Evolutionary conservation across 1,140 invertebrate genomes (phyloP), one percentile per base, ranked within the genome.

Genomic region (Neelides sp.): DNA sequence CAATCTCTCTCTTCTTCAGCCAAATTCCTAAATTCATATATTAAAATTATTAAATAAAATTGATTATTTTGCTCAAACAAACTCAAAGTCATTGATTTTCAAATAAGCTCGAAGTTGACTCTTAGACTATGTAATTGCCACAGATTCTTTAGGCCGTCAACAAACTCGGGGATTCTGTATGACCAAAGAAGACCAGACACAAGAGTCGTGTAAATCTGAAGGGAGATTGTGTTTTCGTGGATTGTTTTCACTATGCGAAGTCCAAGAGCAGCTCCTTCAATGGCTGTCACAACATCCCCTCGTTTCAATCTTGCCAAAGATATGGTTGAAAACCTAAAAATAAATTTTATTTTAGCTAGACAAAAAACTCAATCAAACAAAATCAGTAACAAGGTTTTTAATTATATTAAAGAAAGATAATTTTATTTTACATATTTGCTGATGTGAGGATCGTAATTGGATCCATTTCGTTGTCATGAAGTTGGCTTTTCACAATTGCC

Each of bases 341-440:
- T n/a, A 34, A 34, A 34, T n/a, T n/a, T 34, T 34, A 10, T 34
- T 34, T 34, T n/a, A 10, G 10, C n/a, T 34, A 34, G 10, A 34
- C 10, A n/a, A 10, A 34, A 10, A 10, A 34, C n/a, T 10, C 32
- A 34, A n/a, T 10, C 10, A 32, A n/a, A n/a, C n/a, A 8, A 7
- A 32, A 32, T 8, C n/a, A 8, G n/a, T 32, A n/a, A 7, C n/a
- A n/a, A 32, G 30, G 7, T 32, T 32, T 32, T 8, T 40, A 13
- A 13, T 19, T 40, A 19, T 10, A 5, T 44, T 23, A 17, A 17
- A 23, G 13, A 46, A 15, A 19, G 26, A 5, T 46, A 26, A 48
- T 27, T 3, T n/a, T 41, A 4, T 36, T 20, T 30, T 57, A 61
- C 10, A 61, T 40, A 48, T 50, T 50, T 8, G 59, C 59, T 5